Evolutionary conservation across 2,113 vertebrate species (phyloP).

Genomic region (Perognathus longimembris): DNA sequence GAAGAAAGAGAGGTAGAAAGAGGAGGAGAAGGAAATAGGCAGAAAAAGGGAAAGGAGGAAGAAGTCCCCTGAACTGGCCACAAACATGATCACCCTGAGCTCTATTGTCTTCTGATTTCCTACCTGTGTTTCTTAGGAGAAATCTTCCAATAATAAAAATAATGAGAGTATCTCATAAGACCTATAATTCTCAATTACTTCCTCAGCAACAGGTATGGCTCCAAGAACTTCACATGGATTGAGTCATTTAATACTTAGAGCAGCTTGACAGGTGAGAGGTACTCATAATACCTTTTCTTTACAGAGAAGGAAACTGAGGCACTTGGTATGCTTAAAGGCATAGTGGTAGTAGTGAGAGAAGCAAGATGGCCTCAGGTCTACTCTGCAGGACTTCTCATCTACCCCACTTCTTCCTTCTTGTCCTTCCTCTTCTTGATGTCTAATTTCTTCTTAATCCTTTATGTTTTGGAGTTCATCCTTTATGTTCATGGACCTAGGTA

Average conservation of each 20-base stretch:
- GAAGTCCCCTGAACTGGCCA: not conserved
- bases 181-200: not conserved
- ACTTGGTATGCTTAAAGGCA: not conserved
- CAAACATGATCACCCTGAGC: not conserved
- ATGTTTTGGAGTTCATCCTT: constrained; percentile 27
- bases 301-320: not conserved
- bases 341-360: not conserved
- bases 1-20: no score
- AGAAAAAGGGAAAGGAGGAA: no score
- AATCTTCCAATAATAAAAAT: not conserved
- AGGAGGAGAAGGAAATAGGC: no score
- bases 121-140: not conserved
- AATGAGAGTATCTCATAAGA: not conserved
- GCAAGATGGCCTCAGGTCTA: not conserved
- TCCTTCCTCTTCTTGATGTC: no score
- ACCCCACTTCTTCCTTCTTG: no score
- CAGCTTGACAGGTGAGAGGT: no score
- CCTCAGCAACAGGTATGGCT: not conserved
- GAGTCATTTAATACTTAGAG: not conserved
- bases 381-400: rapidly evolving
- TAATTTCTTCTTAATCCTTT: constrained; percentile 17
- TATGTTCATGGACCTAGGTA: not conserved
- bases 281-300: not conserved
- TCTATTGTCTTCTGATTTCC: not conserved
- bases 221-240: not conserved